phyloP scores from a whole-genome alignment of 2,113 vertebrate genomes.

The Corythornis madagascariensis region DNA sequence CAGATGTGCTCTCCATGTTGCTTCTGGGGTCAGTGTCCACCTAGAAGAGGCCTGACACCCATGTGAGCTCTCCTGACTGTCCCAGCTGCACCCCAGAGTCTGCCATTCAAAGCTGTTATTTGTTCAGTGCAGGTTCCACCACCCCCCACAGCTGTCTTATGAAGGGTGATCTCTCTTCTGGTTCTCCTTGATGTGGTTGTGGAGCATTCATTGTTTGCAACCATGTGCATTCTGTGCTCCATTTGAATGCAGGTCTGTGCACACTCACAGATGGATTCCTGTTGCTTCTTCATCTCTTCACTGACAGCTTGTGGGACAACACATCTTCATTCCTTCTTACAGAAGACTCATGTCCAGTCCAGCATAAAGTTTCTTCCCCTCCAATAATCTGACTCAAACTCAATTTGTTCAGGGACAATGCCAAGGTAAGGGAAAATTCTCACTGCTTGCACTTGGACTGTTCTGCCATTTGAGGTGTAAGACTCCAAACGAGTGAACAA shows the following conservation, averaged over 20 bases:
- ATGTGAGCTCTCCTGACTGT: accelerated
- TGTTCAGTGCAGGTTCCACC: background rate
- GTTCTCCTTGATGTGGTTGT: accelerated
- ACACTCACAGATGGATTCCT: background rate
- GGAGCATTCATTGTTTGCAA: background rate
- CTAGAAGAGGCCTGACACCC: background rate
- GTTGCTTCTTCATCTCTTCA: background rate
- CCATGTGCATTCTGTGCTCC: background rate
- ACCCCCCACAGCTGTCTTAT: background rate
- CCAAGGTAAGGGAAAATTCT: background rate
- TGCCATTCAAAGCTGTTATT: too few relatives aligned
- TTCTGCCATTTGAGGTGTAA: background rate
- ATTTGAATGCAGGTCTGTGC: background rate
- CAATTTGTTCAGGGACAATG: background rate
- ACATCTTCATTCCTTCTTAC: background rate
- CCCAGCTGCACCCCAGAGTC: accelerated
- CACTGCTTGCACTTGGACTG: background rate
- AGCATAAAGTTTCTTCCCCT: background rate
- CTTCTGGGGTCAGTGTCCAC: background rate
- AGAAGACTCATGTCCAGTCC: background rate
- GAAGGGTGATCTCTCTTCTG: accelerated
- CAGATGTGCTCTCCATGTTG: accelerated
- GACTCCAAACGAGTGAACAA: background rate
- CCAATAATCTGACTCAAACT: background rate
- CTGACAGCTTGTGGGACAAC: accelerated